Evolutionary conservation across 2,888 invertebrate species (phyloP).

Genomic region (Macrostomum cliftonense): DNA sequence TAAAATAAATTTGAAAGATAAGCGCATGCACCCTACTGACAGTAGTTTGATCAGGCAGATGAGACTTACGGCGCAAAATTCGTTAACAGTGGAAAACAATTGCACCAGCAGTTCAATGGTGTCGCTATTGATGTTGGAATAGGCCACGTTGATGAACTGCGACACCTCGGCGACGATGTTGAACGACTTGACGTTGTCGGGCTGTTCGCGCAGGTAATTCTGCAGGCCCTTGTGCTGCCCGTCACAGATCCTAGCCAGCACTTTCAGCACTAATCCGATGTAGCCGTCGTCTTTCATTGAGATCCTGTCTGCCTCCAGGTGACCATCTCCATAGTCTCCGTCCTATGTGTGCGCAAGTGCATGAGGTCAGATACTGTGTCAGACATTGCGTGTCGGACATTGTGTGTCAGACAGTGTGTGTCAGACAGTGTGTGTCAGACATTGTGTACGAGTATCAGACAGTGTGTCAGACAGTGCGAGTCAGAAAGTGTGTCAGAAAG

Average conservation of each 20-base stretch:
- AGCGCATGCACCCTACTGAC: no score
- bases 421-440: no score
- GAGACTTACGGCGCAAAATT: constrained; percentile 35
- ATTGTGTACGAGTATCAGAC: no score
- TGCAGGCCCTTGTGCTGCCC: constrained; percentile 34
- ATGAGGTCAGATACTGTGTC: no score
- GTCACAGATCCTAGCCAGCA: constrained; percentile 36
- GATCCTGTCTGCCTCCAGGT: constrained; percentile 17
- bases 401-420: no score
- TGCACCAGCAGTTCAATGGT: constrained; percentile 33
- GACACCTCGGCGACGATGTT: constrained; percentile 36
- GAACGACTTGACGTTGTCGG: constrained; percentile 36
- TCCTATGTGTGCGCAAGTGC: no score
- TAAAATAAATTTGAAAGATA: no score
- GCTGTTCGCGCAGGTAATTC: constrained; percentile 37
- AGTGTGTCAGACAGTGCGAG: no score
- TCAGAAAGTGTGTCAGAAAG: no score
- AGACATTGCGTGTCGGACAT: no score
- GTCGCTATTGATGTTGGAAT: constrained; percentile 30
- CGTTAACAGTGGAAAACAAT: constrained; percentile 33
- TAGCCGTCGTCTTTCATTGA: constrained; percentile 29
- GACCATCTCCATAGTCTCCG: constrained; percentile 13
- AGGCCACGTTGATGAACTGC: constrained; percentile 32
- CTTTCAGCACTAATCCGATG: constrained; percentile 33
- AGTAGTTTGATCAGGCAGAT: no score